These are phyloP conservation scores for Candidula unifasciata DNA, from an alignment of 2,888 invertebrate species.

Conservation along the genomic window DNA sequence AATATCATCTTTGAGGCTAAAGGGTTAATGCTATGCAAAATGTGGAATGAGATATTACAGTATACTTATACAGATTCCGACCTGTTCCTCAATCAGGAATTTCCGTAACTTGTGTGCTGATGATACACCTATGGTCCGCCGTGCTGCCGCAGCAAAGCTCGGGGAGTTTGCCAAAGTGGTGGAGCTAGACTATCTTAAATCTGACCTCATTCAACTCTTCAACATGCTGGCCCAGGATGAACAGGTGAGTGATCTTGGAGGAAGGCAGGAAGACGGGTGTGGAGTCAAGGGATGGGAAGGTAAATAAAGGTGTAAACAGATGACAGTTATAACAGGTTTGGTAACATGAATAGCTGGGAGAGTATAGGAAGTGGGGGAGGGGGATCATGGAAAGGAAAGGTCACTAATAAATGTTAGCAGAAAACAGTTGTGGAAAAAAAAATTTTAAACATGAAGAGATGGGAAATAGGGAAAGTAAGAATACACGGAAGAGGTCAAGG, in stretches of 20 bases:
- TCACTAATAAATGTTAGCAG: neutral
- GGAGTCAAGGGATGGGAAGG: neutral
- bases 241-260: constrained; percentile 80
- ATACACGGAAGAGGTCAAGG: neutral
- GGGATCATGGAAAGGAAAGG: too few relatives aligned
- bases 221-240: constrained; percentile 96
- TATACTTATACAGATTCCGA: neutral
- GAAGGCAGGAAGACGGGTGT: neutral
- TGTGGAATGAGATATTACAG: too few relatives aligned
- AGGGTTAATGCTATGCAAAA: too few relatives aligned
- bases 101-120: constrained; percentile 97
- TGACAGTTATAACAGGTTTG: neutral
- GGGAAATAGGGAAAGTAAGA: neutral
- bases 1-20: too few relatives aligned
- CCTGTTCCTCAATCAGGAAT: constrained; percentile 81
- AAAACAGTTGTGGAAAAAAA: neutral
- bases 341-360: neutral
- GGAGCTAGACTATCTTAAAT: constrained; percentile 95
- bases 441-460: neutral
- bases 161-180: constrained; percentile 98
- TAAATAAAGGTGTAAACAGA: neutral
- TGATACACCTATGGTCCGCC: constrained; percentile 99
- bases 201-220: constrained; percentile 97
- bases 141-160: constrained; percentile 97
- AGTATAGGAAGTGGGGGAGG: neutral